phyloP scores from a whole-genome alignment of 2,113 vertebrate genomes.

The Tachysurus vachellii region DNA sequence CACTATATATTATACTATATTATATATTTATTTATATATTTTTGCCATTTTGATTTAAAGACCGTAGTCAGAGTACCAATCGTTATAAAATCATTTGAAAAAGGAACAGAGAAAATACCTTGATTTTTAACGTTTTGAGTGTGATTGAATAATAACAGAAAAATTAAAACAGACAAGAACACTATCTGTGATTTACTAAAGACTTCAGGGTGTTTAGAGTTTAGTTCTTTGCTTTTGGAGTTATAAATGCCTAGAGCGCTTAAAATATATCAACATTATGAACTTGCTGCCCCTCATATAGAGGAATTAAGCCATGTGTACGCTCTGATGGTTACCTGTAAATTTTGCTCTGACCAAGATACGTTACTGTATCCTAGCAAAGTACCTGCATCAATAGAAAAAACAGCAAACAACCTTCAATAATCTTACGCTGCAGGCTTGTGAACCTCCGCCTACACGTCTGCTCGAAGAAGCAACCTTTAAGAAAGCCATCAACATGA shows the following conservation, averaged over 20 bases:
- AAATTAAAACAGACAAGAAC: background rate
- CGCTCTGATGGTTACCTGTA: slow-evolving; percentile 62
- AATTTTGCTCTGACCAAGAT: slow-evolving; percentile 60
- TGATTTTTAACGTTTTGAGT: background rate
- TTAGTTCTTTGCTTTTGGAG: background rate
- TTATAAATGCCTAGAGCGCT: slow-evolving; percentile 26
- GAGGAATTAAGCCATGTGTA: background rate
- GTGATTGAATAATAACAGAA: background rate
- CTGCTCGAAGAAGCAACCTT: slow-evolving; percentile 67
- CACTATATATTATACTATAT: too few species aligned
- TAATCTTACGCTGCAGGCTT: slow-evolving; percentile 73
- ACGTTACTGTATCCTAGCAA: slow-evolving; percentile 65
- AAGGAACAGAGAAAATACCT: background rate
- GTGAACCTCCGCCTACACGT: slow-evolving; percentile 72
- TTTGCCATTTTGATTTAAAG: background rate
- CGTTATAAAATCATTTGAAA: background rate
- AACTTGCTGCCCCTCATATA: background rate
- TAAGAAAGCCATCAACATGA: slow-evolving; percentile 68
- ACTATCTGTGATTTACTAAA: background rate
- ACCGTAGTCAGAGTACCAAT: background rate
- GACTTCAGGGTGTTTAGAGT: background rate
- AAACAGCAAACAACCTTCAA: slow-evolving; percentile 68
- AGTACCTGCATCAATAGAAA: slow-evolving; percentile 71
- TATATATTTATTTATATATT: background rate
- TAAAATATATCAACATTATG: background rate